Base-by-base conservation (phyloP, 1,140 invertebrate genomes). In the Camponotus vicinus region DNA sequence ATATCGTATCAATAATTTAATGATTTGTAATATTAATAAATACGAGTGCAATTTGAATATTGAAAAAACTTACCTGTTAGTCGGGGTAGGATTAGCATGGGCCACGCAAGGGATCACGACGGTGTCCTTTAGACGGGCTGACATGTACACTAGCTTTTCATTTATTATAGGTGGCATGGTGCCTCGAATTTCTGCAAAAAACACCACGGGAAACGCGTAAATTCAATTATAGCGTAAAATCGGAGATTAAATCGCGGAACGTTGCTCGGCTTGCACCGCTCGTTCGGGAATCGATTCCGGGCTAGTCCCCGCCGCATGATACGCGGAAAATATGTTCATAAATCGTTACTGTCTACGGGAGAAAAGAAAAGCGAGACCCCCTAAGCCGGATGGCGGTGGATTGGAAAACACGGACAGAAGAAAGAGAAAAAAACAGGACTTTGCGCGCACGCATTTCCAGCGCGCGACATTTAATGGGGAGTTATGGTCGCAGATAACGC, bases 101-200 rank as follows among this genome's bases (percentile, higher is more conserved):
- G 96, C 96, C 57, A 97, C 96, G 93, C 97, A 97, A 5, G 97
- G 96, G 49, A 97, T 93, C 32, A 97, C 96, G 11, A 96, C 94
- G 15, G 95, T 95, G 87, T 96, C 96, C 57, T 96, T 96, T 76
- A 96, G 93, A 77, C 95, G 93, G 8, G 95, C 94, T 57, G 94
- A 95, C 76, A 96, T 90, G 66, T 93, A 92, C 15, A 95, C 88
- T 64, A 94, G 85, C 90, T 96, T 96, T 77, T 96, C 95, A 84
- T 95, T 96, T 88, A 96, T 94, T 89, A 96, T 96, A 7, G 96
- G 96, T 37, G 95, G 95, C 55, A 96, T 95, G 52, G 94, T 93
- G 88, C 95, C 95, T 15, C 95, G 93, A 85, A 95, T 94, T 91
- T 96, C 96, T 95, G 94, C 49, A 69, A 93, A 93, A 88, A 32